phyloP scores from a whole-genome alignment of 2,113 vertebrate species.

The Indri indri region DNA sequence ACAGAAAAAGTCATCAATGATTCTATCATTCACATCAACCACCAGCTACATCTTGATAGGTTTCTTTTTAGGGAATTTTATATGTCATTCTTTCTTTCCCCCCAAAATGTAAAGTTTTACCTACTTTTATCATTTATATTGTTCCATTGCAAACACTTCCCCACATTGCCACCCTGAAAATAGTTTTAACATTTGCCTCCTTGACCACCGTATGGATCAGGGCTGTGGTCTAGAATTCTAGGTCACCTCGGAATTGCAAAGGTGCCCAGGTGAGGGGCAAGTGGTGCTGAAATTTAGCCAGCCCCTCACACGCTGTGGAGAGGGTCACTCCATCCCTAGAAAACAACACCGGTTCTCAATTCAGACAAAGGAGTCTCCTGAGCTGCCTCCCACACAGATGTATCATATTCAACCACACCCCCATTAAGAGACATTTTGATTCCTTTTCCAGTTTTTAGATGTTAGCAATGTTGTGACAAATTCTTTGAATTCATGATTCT shows the following conservation, averaged over 20 bases:
- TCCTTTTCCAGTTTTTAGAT: neutral
- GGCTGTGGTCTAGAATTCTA: neutral
- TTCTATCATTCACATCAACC: neutral
- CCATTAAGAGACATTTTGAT: neutral
- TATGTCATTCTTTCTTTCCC: neutral
- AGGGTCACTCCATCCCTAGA: rapidly evolving
- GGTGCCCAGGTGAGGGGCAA: neutral
- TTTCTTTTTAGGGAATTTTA: neutral
- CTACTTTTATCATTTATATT: neutral
- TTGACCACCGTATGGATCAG: rapidly evolving
- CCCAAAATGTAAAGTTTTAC: neutral
- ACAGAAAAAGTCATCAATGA: neutral
- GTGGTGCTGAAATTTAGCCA: neutral
- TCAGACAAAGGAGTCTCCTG: neutral
- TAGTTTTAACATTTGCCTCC: neutral
- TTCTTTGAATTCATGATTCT: neutral
- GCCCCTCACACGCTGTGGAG: neutral
- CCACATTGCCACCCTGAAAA: neutral
- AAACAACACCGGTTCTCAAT: rapidly evolving
- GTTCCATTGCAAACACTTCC: neutral
- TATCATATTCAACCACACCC: neutral
- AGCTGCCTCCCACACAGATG: neutral
- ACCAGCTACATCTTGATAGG: neutral
- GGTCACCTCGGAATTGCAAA: neutral
- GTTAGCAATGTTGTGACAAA: neutral